Conservation (phyloP, 2,113 vertebrate genomes). For the Elachura formosa region DNA sequence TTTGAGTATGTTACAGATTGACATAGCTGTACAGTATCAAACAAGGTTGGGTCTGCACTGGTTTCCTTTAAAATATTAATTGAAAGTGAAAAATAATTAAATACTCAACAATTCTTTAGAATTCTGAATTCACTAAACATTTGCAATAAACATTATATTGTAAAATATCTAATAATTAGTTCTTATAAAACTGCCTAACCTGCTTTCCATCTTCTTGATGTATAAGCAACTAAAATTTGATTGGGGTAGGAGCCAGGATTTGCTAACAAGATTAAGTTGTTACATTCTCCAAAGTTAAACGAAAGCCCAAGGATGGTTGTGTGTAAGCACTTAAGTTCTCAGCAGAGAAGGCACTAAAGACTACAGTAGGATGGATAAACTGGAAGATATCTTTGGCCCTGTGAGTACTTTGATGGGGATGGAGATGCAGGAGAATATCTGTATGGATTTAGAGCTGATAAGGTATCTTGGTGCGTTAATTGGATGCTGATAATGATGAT, state of each 20-base stretch:
- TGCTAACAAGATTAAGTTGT: background rate
- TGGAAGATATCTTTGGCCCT: background rate
- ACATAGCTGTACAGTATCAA: slow-evolving; percentile 4
- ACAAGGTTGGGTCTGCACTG: background rate
- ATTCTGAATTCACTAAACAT: background rate
- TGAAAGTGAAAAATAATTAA: slow-evolving; percentile 46
- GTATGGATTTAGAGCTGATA: accelerated
- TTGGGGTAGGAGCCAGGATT: background rate
- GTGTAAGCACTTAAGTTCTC: accelerated
- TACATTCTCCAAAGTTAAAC: background rate
- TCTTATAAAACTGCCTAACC: background rate
- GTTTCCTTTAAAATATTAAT: slow-evolving; percentile 28
- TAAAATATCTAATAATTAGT: background rate
- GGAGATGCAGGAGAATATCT: background rate
- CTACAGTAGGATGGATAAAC: background rate
- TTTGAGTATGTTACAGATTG: slow-evolving; percentile 73
- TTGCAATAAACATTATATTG: background rate
- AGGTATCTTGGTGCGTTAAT: background rate
- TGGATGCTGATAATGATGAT: background rate
- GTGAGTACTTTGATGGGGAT: background rate
- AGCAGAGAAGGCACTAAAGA: background rate
- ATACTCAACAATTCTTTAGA: background rate
- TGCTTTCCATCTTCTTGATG: background rate
- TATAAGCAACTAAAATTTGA: background rate
- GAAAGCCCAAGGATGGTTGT: background rate